These are phyloP conservation scores for Pseudomugil gertrudae DNA, from an alignment of 2,797 vertebrate genomes.

Conservation along the genomic window DNA sequence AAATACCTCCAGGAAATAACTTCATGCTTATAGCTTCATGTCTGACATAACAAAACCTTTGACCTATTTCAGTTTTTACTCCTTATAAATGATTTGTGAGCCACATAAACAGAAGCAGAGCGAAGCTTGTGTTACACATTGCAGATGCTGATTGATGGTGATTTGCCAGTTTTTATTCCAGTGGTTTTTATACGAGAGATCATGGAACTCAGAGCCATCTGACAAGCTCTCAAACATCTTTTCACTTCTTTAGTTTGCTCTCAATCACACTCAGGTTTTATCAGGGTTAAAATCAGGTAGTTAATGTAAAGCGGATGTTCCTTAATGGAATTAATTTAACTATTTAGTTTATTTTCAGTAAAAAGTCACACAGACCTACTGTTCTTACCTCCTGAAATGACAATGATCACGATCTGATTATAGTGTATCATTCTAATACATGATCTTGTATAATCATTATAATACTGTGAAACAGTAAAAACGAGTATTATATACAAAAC, in stretches of 20 bases:
- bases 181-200: neutral
- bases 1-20: slow-evolving; percentile 1
- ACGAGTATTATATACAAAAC: too few relatives aligned
- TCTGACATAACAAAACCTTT: neutral
- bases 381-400: neutral
- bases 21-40: neutral
- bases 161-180: neutral
- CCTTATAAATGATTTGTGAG: neutral
- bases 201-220: neutral
- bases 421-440: too few relatives aligned
- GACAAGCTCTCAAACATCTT: neutral
- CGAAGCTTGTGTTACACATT: neutral
- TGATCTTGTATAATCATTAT: too few relatives aligned
- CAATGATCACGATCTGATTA: neutral
- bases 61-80: neutral
- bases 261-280: too few relatives aligned
- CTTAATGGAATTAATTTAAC: too few relatives aligned
- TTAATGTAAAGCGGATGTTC: too few relatives aligned
- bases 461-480: too few relatives aligned
- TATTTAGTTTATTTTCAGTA: neutral
- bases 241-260: too few relatives aligned
- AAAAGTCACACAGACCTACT: neutral
- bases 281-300: too few relatives aligned
- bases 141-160: neutral
- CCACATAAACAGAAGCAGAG: neutral